Evolutionary conservation across 2,113 vertebrate genomes (phyloP), one percentile per base, ranked within the genome.

Genomic region (Otocyon megalotis): DNA sequence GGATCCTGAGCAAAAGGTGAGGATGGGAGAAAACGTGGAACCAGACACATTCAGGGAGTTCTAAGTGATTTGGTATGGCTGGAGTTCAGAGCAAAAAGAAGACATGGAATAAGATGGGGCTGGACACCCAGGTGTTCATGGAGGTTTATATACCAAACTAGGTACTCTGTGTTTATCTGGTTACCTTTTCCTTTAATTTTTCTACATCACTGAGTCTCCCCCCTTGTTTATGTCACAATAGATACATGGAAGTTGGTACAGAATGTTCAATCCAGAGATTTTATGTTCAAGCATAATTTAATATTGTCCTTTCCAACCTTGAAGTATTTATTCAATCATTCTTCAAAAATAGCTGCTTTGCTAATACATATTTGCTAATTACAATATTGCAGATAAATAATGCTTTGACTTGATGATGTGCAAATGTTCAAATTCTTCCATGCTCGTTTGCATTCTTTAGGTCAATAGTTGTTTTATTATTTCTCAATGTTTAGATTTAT

Each of bases 301-400:
- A 82, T 95, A 56, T 62, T 96, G 67, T 91, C 81, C 92, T 96
- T 94, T 93, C 74, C 71, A 96, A 90, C 69, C 69, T 90, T 92
- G 83, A 97, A 32, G 30, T 87, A 85, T 90, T 96, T 92, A 88
- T 65, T 88, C 54, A 72, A 83, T 92, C 67, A 88, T 88, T 96
- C 76, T 90, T 77, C 58, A 96, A 92, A 95, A 96, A 87, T 80
- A 97, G 35, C 67, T 93, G 88, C 74, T 83, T 92, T 96, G 92
- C 67, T 94, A 96, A 97, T 90, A 92, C 35, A 77, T 81, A 86
- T 80, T 91, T 93, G 63, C 89, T 97, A 96, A 97, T 96, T 96
- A 85, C 37, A 56, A 28, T 71, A 96, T 53, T 84, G 69, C 62
- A 96, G 56, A 97, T 96, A 97, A 97, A 96, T 93, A 93, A 96